These are phyloP conservation scores for Enteromius afrohamiltoni DNA, from an alignment of 2,797 vertebrate genomes.

Conservation along the genomic window DNA sequence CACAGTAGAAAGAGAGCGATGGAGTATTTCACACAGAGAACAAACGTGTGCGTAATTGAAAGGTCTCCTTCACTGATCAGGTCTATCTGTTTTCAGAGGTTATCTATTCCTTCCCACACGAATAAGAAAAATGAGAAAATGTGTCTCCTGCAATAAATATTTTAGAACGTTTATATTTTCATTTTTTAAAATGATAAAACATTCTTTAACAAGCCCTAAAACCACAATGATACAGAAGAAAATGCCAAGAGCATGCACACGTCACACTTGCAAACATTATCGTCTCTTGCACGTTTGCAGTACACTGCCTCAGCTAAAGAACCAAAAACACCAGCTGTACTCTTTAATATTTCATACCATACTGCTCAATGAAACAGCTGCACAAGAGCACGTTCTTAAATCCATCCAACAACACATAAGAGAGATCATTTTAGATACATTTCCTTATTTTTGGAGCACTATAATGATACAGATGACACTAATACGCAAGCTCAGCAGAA, in stretches of 20 bases:
- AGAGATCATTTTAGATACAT: not conserved
- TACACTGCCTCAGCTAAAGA: not conserved
- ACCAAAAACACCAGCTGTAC: not conserved
- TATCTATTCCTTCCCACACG: conserved; percentile 8
- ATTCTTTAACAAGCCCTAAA: not conserved
- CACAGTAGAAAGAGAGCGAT: conserved; percentile 1
- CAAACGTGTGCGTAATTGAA: not conserved
- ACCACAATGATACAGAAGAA: not conserved
- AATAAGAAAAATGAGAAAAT: not conserved
- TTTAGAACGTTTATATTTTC: not conserved
- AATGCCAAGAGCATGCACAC: not conserved
- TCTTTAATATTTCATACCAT: conserved; percentile 33
- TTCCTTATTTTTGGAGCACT: not conserved
- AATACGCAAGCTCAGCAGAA: not conserved
- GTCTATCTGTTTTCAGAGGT: conserved; percentile 11
- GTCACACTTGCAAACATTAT: not conserved
- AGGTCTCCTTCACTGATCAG: conserved; percentile 27
- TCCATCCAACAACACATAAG: not conserved
- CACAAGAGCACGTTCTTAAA: not conserved
- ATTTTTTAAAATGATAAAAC: not conserved
- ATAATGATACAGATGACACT: not conserved
- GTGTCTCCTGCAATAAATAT: not conserved
- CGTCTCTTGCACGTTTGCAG: not conserved
- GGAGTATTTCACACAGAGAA: conserved; percentile 17
- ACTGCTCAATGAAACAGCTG: not conserved